Percentiles rank a stretch among this genome's conserved stretches.
These are phyloP conservation scores for Zeugodacus cucurbitae DNA, from an alignment of 1,140 invertebrate species.

Conservation along the genomic window DNA sequence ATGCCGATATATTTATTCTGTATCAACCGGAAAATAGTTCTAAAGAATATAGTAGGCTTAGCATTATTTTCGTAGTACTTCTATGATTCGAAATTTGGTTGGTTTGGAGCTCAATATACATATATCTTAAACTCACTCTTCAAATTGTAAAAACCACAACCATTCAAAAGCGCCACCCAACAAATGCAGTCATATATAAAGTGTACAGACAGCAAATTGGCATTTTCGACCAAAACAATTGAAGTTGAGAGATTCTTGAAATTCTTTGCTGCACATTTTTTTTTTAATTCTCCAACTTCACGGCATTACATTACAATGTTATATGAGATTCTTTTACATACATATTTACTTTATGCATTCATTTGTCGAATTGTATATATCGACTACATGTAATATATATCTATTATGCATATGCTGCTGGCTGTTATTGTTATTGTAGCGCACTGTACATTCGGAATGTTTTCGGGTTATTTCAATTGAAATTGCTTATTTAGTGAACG, in stretches of 20 bases:
- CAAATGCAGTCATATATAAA: background rate
- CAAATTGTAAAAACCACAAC: no score
- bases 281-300: background rate
- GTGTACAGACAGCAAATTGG: background rate
- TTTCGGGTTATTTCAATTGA: slow-evolving; percentile 37
- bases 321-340: background rate
- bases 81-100: no score
- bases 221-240: slow-evolving; percentile 12
- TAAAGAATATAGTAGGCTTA: no score
- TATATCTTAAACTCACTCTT: no score
- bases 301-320: background rate
- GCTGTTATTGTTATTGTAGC: background rate
- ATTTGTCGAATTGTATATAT: background rate
- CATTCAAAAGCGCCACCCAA: background rate
- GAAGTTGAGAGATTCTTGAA: background rate
- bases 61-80: no score
- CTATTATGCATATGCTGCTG: background rate
- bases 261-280: background rate
- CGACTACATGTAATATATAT: background rate
- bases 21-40: no score
- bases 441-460: slow-evolving; percentile 20
- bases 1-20: no score
- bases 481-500: slow-evolving; percentile 35
- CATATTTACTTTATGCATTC: background rate
- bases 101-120: no score